Evolutionary conservation across 2,888 invertebrate genomes (phyloP).

Genomic region (Hirtodrosophila trivittata): DNA sequence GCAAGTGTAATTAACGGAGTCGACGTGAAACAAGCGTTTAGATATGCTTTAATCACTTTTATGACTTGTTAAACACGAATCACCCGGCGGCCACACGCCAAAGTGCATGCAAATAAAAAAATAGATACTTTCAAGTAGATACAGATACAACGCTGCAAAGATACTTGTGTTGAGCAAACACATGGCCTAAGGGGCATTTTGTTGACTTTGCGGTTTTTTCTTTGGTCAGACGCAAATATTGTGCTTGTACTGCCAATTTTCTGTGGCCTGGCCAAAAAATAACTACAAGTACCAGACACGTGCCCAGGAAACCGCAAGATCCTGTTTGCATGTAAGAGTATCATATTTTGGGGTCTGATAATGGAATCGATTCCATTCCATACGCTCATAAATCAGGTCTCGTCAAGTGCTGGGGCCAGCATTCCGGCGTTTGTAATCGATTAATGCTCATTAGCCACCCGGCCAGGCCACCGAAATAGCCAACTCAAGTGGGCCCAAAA

Average conservation of each 20-base stretch:
- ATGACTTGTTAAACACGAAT: constrained; percentile 72
- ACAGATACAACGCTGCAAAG: constrained; percentile 14
- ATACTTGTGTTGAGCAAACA: constrained; percentile 11
- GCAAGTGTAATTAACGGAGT: constrained; percentile 41
- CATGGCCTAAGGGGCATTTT: constrained; percentile 34
- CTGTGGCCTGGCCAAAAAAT: constrained; percentile 22
- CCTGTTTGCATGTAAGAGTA: constrained; percentile 42
- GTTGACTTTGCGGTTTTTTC: constrained; percentile 66
- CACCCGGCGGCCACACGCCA: constrained; percentile 44
- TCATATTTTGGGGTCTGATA: constrained; percentile 25
- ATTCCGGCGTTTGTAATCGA: constrained; percentile 49
- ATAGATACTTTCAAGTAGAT: constrained; percentile 8
- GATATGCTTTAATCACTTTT: constrained; percentile 73
- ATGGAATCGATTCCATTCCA: constrained; percentile 2
- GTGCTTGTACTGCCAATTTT: constrained; percentile 29
- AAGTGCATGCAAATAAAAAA: constrained; percentile 22
- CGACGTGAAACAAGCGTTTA: constrained; percentile 54
- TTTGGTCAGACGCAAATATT: constrained; percentile 36
- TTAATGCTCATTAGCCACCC: constrained; percentile 67
- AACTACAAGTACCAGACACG: constrained; percentile 42
- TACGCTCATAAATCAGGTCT: constrained; percentile 34
- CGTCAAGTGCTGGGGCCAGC: constrained; percentile 20
- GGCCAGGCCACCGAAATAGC: constrained; percentile 12
- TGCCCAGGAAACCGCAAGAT: constrained; percentile 69
- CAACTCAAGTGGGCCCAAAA: constrained; percentile 45